Conservation (phyloP, 2,113 vertebrate genomes). For the Takifugu flavidus region DNA sequence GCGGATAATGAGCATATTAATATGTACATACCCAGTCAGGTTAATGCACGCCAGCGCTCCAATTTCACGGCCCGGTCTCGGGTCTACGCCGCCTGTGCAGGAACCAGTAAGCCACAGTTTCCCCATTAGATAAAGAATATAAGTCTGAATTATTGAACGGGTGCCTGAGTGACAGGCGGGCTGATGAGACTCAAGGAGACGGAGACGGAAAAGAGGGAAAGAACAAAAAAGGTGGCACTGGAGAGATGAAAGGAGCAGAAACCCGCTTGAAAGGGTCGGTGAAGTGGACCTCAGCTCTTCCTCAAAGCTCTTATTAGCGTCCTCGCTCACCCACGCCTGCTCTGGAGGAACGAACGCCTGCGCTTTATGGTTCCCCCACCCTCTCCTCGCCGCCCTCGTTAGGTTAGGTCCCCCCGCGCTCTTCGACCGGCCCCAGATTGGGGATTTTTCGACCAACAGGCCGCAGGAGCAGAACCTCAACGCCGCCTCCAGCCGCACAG, state of each 20-base stretch:
- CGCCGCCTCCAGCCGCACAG: no score
- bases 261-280: no score
- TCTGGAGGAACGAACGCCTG: no score
- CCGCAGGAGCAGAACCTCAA: no score
- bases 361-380: no score
- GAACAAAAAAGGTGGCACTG: slow-evolving; percentile 16
- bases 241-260: no score
- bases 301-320: no score
- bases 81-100: slow-evolving; percentile 17
- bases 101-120: slow-evolving; percentile 26
- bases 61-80: slow-evolving; percentile 57
- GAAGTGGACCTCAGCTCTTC: not conserved
- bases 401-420: no score
- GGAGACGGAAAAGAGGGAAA: slow-evolving; percentile 45
- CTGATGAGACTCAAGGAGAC: slow-evolving; percentile 58
- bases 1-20: slow-evolving; percentile 64
- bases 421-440: no score
- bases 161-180: slow-evolving; percentile 59
- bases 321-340: no score
- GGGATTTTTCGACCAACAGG: no score
- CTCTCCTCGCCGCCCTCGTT: no score
- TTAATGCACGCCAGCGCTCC: slow-evolving; percentile 50
- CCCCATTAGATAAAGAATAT: slow-evolving; percentile 52
- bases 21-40: slow-evolving; percentile 61
- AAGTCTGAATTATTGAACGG: slow-evolving; percentile 65